A percentile compares a stretch with the other conserved stretches of the same genome.
Conservation (phyloP, 1,140 invertebrate genomes). For the Melipona quadrifasciata region DNA sequence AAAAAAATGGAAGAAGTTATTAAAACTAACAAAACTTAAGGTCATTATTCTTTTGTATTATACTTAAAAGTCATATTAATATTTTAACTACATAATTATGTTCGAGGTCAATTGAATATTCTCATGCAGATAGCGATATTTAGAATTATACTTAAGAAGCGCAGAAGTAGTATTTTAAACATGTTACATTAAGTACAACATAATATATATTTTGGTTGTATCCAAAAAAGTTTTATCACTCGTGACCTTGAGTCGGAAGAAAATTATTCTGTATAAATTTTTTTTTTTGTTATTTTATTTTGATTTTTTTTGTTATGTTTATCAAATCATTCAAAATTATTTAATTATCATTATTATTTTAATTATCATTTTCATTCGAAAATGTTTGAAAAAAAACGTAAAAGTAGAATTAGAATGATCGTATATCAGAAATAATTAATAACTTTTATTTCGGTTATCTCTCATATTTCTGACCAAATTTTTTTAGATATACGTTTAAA, state of each 20-base stretch:
- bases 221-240: not conserved
- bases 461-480: too few species aligned
- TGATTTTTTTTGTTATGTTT: not conserved
- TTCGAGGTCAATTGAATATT: not conserved
- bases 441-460: too few species aligned
- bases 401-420: too few species aligned
- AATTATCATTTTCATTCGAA: not conserved
- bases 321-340: not conserved
- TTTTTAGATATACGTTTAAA: too few species aligned
- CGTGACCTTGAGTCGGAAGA: not conserved
- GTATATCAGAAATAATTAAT: too few species aligned
- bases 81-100: not conserved
- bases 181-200: not conserved
- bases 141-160: not conserved
- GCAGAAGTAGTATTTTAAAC: not conserved
- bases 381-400: not conserved
- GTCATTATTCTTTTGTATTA: not conserved
- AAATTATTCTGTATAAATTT: not conserved
- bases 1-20: not conserved
- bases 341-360: too few species aligned
- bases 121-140: not conserved
- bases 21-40: not conserved
- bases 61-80: not conserved
- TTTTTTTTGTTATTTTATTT: not conserved
- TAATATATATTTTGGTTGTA: not conserved